Base-by-base conservation (phyloP, 2,797 vertebrate species). In the Xiphophorus birchmanni region DNA sequence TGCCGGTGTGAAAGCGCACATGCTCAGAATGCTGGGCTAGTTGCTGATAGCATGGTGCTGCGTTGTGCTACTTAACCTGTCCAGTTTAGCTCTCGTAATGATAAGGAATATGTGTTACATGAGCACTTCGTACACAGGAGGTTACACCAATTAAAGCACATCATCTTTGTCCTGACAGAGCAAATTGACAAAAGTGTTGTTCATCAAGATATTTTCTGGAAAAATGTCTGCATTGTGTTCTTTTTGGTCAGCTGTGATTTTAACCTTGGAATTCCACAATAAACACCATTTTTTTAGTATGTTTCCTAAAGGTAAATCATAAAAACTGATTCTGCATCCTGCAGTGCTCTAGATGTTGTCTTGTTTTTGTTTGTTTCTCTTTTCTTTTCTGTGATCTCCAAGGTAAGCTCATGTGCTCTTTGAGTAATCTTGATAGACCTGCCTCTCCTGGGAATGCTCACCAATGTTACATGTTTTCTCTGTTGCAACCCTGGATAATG, bases 401-500 rank as follows among this genome's bases (percentile, higher is more conserved):
- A 21, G 67, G 12, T n/a, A 71, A 71, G 23, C 23, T 26, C 10
- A 26, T 42, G 10, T 69, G 67, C 42, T 44, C 40, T 7, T 71
- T 26, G 67, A 29, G 26, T 72, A 47, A 47, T 29, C 45, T 72
- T n/a, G 26, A 72, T 72, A 29, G 26, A 13, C 12, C n/a, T 18
- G 67, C 67, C 40, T 44, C 67, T 71, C 67, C 21, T 13, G 67
- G 67, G 67, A 71, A 71, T 42, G 40, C 42, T 71, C 67, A 71
- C 67, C 5, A 44, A 40, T 71, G 40, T n/a, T 71, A 9, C 12
- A 44, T 71, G 23, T 71, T 71, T 32, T 69, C 65, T 69, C 21
- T 45, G 11, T n/a, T 44, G 40, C 40, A 44, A 44, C 67, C 7
- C 11, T n/a, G 67, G 40, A 26, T 45, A n/a, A 44, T 71, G 23